Conservation (phyloP, 2,113 vertebrate species). For the Empidonax traillii region DNA sequence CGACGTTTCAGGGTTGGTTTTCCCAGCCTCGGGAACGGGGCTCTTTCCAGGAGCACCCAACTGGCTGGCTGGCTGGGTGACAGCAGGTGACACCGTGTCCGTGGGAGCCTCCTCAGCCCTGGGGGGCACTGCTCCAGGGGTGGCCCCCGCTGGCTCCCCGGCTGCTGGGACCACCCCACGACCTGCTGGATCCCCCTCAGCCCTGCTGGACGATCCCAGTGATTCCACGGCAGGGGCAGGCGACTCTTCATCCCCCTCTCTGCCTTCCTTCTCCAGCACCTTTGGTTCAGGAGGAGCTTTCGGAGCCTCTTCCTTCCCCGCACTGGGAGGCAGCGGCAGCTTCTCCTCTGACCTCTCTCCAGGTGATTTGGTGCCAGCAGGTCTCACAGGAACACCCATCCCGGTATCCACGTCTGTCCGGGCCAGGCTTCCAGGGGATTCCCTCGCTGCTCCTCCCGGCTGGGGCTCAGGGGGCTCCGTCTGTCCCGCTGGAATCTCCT, state of each 20-base stretch:
- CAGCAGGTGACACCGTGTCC: not conserved
- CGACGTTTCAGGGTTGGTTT: accelerated
- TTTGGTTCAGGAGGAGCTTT: not conserved
- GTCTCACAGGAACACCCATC: not conserved
- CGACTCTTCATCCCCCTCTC: not conserved
- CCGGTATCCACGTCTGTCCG: not conserved
- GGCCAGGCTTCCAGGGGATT: not conserved
- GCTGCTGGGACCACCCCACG: not conserved
- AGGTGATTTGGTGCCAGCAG: not conserved
- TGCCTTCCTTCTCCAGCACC: not conserved
- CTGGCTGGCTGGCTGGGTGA: not conserved
- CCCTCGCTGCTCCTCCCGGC: not conserved
- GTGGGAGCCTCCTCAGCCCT: not conserved
- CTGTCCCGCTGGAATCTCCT: not conserved
- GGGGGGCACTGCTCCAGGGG: not conserved
- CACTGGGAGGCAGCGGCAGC: not conserved
- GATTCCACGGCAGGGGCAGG: not conserved
- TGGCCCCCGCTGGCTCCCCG: not conserved
- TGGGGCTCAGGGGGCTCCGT: not conserved
- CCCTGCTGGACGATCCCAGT: not conserved
- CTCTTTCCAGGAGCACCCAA: not conserved
- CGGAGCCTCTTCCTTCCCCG: not conserved
- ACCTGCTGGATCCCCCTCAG: not conserved
- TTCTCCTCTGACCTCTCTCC: not conserved
- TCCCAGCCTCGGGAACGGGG: not conserved